These are phyloP conservation scores for Theocolax elegans DNA, from an alignment of 1,140 invertebrate species.

Conservation along the genomic window DNA sequence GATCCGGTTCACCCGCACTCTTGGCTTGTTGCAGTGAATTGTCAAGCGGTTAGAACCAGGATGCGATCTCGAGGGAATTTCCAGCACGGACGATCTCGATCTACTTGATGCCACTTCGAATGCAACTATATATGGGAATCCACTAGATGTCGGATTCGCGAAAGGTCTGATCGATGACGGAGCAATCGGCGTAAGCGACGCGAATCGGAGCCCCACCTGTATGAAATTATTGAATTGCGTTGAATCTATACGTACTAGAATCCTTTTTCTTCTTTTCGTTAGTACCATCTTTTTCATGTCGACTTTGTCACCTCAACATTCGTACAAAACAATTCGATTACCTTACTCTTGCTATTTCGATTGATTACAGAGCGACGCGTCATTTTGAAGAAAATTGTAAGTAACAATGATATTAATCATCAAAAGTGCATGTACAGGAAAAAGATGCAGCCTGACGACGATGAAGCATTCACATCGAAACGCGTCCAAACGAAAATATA, in stretches of 20 bases:
- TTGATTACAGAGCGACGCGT: too few species aligned
- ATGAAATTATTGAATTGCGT: slow-evolving; percentile 8
- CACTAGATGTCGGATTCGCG: not conserved
- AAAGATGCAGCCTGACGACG: too few species aligned
- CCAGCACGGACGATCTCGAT: slow-evolving; percentile 13
- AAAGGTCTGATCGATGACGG: slow-evolving; percentile 19
- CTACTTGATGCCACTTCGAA: slow-evolving; percentile 5
- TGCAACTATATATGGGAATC: slow-evolving; percentile 14
- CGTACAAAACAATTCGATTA: too few species aligned
- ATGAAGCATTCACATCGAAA: too few species aligned
- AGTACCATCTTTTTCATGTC: too few species aligned
- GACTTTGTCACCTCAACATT: too few species aligned
- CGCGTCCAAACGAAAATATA: too few species aligned
- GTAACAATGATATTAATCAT: too few species aligned
- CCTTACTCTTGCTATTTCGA: too few species aligned
- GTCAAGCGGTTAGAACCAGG: not conserved
- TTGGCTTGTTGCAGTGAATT: not conserved
- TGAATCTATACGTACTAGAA: not conserved
- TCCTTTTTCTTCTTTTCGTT: not conserved
- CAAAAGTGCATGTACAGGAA: too few species aligned
- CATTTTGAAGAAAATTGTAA: too few species aligned
- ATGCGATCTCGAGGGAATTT: slow-evolving; percentile 7
- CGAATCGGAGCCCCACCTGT: not conserved
- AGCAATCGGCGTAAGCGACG: not conserved
- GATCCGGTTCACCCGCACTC: not conserved